Base-by-base conservation (phyloP, 2,113 vertebrate genomes). In the Uria lomvia region DNA sequence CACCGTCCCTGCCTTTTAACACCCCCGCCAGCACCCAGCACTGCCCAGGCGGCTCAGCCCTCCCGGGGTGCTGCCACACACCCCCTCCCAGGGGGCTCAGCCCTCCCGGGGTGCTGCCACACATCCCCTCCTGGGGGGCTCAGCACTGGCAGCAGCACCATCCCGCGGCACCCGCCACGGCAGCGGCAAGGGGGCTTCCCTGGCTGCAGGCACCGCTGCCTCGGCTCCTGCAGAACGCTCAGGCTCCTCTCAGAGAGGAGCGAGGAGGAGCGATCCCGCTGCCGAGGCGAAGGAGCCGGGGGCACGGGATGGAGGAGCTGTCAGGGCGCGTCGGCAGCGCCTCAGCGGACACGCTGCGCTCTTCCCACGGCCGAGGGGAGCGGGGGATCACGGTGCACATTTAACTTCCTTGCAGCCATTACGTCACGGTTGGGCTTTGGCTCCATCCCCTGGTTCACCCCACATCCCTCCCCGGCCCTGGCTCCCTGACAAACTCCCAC, bases 331-430 rank as follows among this genome's bases (percentile, higher is more conserved):
- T 15, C 73, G 17, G 36, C 22, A 11, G n/a, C 32, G 65, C 49
- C 47, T 26, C 66, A 1, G 56, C 11, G 30, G 38, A 8, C 0
- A 3, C 20, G 0, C 20, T 12, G 2, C 8, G 0, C 74, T 43
- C 79, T 14, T 53, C 74, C 30, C 56, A 30, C 16, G 1, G 55
- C 66, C 30, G 0, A 34, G 22, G 36, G 29, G 19, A 74, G 36
- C 5, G 2, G 5, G 40, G 36, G 29, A 58, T 24, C 0, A 0
- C 3, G 4, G n/a, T 0, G 17, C 71, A 43, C n/a, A 1, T 1
- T 6, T 38, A 3, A 40, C 52, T 42, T 65, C 76, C 72, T 73
- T 5, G 27, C 62, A 83, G 89, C 70, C 81, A 9, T n/a, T 45
- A 17, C 2, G 0, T 12, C 7, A 8, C 2, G 66, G 74, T 32